phyloP scores from a whole-genome alignment of 2,888 invertebrate genomes.

The Eilema caniola region DNA sequence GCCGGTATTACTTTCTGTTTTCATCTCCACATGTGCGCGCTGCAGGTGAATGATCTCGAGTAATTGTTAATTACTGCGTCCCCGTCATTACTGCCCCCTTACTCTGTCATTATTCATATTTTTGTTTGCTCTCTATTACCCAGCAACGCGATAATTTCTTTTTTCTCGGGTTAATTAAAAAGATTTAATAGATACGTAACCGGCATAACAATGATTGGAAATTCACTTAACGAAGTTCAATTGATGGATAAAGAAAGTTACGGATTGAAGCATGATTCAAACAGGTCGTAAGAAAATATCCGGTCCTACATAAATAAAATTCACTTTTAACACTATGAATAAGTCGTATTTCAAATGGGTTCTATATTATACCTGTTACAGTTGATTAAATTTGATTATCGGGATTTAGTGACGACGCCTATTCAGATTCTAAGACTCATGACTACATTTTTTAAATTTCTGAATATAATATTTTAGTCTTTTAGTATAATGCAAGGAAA shows the following conservation, averaged over 20 bases:
- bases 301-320: background rate
- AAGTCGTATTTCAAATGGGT: background rate
- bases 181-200: constrained; percentile 44
- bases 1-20: constrained; percentile 82
- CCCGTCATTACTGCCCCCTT: constrained; percentile 47
- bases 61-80: constrained; percentile 54
- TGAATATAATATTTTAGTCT: no score
- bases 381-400: no score
- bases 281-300: background rate
- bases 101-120: constrained; percentile 46
- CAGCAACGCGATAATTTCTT: constrained; percentile 36
- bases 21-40: constrained; percentile 70
- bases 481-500: no score
- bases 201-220: constrained; percentile 43
- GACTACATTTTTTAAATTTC: no score
- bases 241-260: constrained; percentile 22
- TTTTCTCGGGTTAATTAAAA: constrained; percentile 41
- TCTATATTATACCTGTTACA: no score
- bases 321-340: background rate
- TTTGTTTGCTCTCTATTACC: constrained; percentile 38
- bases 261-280: background rate
- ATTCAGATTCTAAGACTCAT: no score
- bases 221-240: constrained; percentile 34
- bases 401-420: no score
- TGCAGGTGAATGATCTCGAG: constrained; percentile 64